A percentile compares a stretch with the other conserved stretches of the same genome.
Conservation (phyloP, 2,113 vertebrate genomes). For the Nyctereutes procyonoides region DNA sequence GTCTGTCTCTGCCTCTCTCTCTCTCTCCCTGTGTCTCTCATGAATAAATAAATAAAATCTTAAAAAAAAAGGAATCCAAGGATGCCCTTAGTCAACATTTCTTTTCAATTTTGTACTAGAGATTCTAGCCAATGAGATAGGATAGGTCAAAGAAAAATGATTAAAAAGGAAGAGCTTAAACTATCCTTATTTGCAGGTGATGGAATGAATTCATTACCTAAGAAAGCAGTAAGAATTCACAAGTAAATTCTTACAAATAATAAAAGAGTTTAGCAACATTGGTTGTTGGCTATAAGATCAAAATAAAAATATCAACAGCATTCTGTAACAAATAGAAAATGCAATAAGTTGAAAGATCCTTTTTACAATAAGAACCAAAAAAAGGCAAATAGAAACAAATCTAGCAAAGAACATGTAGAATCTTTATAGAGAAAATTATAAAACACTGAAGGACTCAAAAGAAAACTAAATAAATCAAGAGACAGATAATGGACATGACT, state of each 20-base stretch:
- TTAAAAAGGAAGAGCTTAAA: not conserved
- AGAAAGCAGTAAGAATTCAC: not conserved
- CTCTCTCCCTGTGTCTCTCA: too few relatives aligned
- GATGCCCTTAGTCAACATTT: not conserved
- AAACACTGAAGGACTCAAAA: not conserved
- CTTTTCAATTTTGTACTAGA: not conserved
- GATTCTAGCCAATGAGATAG: not conserved
- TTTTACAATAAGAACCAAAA: constrained; percentile 1
- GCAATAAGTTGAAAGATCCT: not conserved
- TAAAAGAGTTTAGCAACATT: not conserved
- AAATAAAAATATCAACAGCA: constrained; percentile 1
- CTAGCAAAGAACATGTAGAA: not conserved
- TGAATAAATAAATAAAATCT: too few relatives aligned
- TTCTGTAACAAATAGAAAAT: constrained; percentile 25
- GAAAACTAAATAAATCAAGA: not conserved
- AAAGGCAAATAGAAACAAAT: not conserved
- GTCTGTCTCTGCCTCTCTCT: too few relatives aligned
- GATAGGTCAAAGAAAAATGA: not conserved
- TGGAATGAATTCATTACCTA: not conserved
- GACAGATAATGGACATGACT: not conserved
- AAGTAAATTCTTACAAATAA: constrained; percentile 25
- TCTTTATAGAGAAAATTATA: not conserved
- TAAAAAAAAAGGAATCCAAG: not conserved
- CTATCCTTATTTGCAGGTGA: not conserved
- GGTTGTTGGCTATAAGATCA: not conserved